phyloP scores from a whole-genome alignment of 2,797 vertebrate species.

The Esox lucius region DNA sequence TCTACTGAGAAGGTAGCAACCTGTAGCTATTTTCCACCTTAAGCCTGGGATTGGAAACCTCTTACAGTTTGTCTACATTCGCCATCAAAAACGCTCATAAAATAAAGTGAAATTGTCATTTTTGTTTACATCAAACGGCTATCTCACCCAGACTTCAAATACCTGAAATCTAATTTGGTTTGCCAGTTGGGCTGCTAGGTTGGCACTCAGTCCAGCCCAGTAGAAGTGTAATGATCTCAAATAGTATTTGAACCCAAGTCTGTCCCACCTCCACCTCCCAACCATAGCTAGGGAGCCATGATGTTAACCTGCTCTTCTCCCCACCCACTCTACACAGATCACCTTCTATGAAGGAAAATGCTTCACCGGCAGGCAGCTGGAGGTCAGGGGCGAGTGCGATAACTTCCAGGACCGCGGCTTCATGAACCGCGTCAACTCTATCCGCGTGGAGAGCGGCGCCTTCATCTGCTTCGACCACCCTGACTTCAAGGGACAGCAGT shows the following conservation, averaged over 20 bases:
- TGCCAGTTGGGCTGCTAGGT: not conserved
- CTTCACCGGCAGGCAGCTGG: constrained; percentile 89
- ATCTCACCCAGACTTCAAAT: not conserved
- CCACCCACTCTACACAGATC: constrained; percentile 70
- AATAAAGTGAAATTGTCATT: not conserved
- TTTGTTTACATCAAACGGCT: not conserved
- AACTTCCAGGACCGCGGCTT: constrained; percentile 92
- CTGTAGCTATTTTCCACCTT: not conserved
- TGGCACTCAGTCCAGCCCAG: not conserved
- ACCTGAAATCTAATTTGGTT: not conserved
- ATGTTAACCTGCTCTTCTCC: not conserved
- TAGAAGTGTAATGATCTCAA: not conserved
- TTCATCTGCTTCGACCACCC: constrained; percentile 91
- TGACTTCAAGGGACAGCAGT: constrained; percentile 90
- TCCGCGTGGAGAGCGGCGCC: constrained; percentile 86
- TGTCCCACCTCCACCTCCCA: not conserved
- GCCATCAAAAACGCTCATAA: not conserved
- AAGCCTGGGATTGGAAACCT: not conserved
- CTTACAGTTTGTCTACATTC: not conserved
- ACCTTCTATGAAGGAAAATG: constrained; percentile 87
- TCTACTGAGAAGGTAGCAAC: not conserved
- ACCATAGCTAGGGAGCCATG: not conserved
- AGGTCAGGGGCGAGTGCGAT: constrained; percentile 84
- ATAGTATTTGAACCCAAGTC: not conserved
- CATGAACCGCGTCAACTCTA: constrained; percentile 88